Conservation (phyloP, 2,113 vertebrate genomes). For the Procapra przewalskii region DNA sequence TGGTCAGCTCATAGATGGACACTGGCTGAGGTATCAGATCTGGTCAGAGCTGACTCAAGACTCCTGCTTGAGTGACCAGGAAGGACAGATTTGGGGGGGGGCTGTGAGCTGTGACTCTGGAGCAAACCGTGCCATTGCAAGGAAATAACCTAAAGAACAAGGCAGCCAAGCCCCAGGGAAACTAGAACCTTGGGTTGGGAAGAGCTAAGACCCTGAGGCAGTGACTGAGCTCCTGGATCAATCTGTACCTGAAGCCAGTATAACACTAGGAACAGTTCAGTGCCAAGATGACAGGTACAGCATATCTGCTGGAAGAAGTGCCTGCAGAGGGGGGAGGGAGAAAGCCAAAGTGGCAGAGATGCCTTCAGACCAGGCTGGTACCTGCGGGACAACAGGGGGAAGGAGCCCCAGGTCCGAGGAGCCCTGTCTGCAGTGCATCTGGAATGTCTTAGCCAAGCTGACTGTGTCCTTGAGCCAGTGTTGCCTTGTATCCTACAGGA, state of each 20-base stretch:
- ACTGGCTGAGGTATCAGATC: not conserved
- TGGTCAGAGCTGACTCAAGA: not conserved
- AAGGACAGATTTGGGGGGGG: not conserved
- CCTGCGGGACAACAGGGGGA: not conserved
- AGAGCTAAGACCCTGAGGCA: not conserved
- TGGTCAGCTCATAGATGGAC: not conserved
- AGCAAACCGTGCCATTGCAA: not conserved
- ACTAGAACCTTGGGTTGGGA: not conserved
- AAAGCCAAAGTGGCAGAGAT: not conserved
- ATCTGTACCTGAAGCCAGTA: not conserved
- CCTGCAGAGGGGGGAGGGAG: not conserved
- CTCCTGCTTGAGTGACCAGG: not conserved
- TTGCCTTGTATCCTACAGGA: not conserved
- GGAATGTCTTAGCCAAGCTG: not conserved
- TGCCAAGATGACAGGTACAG: not conserved
- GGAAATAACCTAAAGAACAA: not conserved
- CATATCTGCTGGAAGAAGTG: not conserved
- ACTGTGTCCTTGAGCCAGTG: not conserved
- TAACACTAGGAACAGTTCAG: not conserved
- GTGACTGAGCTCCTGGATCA: not conserved
- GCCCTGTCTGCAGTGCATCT: fast-evolving
- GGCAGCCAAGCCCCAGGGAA: not conserved
- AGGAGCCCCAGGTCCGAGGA: not conserved
- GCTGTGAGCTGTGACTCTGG: not conserved
- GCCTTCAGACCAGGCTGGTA: not conserved